Evolutionary conservation across 2,888 invertebrate genomes (phyloP).

Genomic region (Oegoconia quadripuncta): DNA sequence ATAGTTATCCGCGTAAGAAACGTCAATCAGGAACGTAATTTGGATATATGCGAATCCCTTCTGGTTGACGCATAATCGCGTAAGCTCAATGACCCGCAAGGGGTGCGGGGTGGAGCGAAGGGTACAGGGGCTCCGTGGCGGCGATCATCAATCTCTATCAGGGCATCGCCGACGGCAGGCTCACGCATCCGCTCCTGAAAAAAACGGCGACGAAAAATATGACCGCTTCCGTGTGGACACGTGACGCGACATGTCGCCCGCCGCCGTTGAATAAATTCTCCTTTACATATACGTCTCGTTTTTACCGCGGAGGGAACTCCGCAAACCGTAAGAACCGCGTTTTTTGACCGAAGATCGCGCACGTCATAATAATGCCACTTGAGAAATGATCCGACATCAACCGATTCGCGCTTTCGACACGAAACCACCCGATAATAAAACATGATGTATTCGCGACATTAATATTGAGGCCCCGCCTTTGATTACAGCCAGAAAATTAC

Average conservation of each 20-base stretch:
- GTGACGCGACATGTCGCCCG: constrained; percentile 30
- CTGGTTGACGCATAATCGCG: constrained; percentile 59
- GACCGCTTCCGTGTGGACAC: constrained; percentile 47
- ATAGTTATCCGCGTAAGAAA: constrained; percentile 65
- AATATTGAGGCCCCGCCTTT: constrained; percentile 23
- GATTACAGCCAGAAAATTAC: constrained; percentile 37
- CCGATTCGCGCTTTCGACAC: constrained; percentile 9
- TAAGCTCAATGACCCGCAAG: constrained; percentile 58
- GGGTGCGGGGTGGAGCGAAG: constrained; percentile 28
- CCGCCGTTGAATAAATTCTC: constrained; percentile 19
- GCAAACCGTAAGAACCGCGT: not conserved
- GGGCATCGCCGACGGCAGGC: constrained; percentile 45
- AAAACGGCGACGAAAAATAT: constrained; percentile 62
- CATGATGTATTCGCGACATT: constrained; percentile 18
- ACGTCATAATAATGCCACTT: constrained; percentile 12
- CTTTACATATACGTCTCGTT: constrained; percentile 6
- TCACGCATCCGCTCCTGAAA: constrained; percentile 45
- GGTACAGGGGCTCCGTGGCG: constrained; percentile 31
- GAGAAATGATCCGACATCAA: constrained; percentile 16
- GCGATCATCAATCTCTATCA: constrained; percentile 76
- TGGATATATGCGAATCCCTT: constrained; percentile 75
- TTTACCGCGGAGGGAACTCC: constrained; percentile 2
- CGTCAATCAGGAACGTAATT: constrained; percentile 73
- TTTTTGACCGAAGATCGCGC: constrained; percentile 6
- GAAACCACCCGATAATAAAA: constrained; percentile 13